Base-by-base conservation (phyloP, 2,113 vertebrate genomes). In the Hucho hucho region DNA sequence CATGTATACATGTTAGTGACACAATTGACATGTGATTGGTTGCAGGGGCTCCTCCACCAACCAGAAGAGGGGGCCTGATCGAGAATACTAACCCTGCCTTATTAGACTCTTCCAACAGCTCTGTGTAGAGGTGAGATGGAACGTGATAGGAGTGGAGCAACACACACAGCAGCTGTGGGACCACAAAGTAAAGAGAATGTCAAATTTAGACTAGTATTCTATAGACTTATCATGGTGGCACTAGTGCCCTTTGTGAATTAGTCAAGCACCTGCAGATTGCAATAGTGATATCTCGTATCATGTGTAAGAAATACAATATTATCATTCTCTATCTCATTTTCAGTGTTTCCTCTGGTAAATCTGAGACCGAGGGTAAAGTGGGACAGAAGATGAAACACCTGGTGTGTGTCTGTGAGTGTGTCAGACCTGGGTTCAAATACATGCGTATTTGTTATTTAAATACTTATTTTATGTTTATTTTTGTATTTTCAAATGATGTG, bases 81-180 rank as follows among this genome's bases (percentile, higher is more conserved):
- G 81, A 83, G 7, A 32, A 29, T 5, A 4, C 47, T 6, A 75
- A 78, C 12, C 24, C 73, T 3, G 43, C 74, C 0, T 32, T 25
- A 28, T 73, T 84, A 16, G 83, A 90, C 43, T 88, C 89, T 72
- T 82, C 86, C 28, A 83, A 76, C 78, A 87, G 83, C 69, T 89
- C 82, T 0, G 83, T 93, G 82, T 93, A 87, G 83, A 90, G 90
- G 92, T 92, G 63, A 71, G 86, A 73, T 22, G 53, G 32, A n/a
- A n/a, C 16, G 14, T 68, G 66, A 43, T 68, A n/a, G 47, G 58
- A 47, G 7, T 22, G 4, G 64, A 74, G 29, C 32, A 26, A 32
- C 11, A 32, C 7, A 6, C 5, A 11, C 63, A 59, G 20, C 76
- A 76, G 76, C 70, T 77, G 56, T 59, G 64, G 0, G 14, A 37